Evolutionary conservation across 2,797 vertebrate genomes (phyloP).

Genomic region (Pempheris klunzingeri): DNA sequence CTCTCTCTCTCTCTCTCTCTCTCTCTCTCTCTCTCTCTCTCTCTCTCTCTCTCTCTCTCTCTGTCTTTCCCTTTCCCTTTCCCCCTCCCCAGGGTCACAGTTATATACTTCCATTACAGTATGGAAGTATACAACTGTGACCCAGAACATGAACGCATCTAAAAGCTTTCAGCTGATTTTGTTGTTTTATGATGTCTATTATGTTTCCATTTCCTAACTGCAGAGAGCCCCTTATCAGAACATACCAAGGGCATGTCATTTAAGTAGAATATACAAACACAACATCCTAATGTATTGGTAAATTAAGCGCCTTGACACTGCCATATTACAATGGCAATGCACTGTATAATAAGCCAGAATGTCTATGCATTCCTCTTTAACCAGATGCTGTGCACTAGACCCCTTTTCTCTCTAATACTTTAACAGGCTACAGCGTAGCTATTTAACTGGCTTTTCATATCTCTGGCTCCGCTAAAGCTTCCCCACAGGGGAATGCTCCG

Average conservation of each 20-base stretch:
- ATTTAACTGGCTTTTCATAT: conserved; percentile 79
- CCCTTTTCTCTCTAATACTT: conserved; percentile 61
- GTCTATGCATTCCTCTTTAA: conserved; percentile 51
- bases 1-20: background rate
- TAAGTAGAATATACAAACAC: conserved; percentile 37
- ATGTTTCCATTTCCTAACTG: conserved; percentile 50
- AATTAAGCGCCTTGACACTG: conserved; percentile 36
- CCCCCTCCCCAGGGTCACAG: too few relatives aligned
- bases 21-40: too few relatives aligned
- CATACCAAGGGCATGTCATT: conserved; percentile 47
- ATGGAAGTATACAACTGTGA: background rate
- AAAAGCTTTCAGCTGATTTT: conserved; percentile 50
- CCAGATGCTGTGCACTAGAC: conserved; percentile 51
- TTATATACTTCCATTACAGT: too few relatives aligned
- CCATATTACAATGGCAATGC: conserved; percentile 45
- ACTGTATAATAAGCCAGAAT: conserved; percentile 41
- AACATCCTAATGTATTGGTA: conserved; percentile 32
- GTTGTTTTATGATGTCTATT: conserved; percentile 44
- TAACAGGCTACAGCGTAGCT: conserved; percentile 68
- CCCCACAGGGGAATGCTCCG: conserved; percentile 72
- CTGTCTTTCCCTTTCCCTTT: too few relatives aligned
- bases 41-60: too few relatives aligned
- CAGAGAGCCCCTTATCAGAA: conserved; percentile 48
- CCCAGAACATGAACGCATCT: conserved; percentile 19
- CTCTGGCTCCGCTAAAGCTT: conserved; percentile 67